Base-by-base conservation (phyloP, 2,797 vertebrate species). In the Lagodon rhomboides region DNA sequence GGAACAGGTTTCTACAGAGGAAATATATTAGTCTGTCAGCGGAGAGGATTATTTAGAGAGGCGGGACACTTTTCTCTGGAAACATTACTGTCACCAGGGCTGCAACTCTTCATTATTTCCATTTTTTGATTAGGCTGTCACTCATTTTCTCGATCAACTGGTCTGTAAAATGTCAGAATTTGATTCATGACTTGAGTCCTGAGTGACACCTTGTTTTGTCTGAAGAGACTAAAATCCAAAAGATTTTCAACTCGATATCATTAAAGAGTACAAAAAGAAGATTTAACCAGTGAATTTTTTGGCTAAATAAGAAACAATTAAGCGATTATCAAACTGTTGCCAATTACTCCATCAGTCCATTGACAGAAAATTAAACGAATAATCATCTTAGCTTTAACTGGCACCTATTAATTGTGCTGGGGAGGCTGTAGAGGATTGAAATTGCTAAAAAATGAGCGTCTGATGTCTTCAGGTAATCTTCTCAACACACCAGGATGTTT, bases 11-110 rank as follows among this genome's bases (percentile, higher is more conserved):
- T 59, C 69, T 6, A 22, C 43, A 1, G 12, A n/a, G 15, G 22
- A 51, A 50, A 61, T 41, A 25, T 47, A 59, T 59, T 16, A 70
- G 49, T n/a, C 47, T 51, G 22, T 15, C 12, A 22, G 62, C 69
- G 27, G 56, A 5, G 58, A 61, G 9, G 22, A 63, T 46, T 46
- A 46, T 63, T 27, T 16, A 46, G 22, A 46, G 41, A 23, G 15
- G 7, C 54, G 2, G 38, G 5, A 41, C 16, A 6, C 38, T 50
- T 27, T 15, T 9, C 6, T 13, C 51, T 9, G 23, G 18, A 46
- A 27, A 56, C 20, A 27, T 25, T n/a, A 44, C 13, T 38, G 43
- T 59, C 68, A 49, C 7, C 3, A 11, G 1, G 12, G 25, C 41
- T 22, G 13, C n/a, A 38, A 47, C 16, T 0, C 0, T 10, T 5